Conservation (phyloP, 2,888 invertebrate genomes). For the Eucera pruinosa region DNA sequence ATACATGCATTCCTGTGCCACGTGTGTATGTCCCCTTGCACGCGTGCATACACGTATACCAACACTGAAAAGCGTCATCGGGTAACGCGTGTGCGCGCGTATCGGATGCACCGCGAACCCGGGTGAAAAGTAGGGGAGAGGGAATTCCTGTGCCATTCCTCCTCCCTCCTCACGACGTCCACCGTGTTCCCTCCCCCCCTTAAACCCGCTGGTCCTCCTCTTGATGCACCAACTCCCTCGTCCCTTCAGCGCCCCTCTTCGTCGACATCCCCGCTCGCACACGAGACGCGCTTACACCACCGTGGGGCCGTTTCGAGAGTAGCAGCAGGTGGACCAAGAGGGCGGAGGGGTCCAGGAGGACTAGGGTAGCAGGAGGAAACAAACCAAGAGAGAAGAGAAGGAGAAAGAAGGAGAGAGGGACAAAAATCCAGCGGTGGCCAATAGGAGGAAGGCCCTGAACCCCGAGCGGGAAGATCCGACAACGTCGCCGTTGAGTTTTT, state of each 20-base stretch:
- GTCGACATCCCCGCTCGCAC: constrained; percentile 39
- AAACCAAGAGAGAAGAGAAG: constrained; percentile 36
- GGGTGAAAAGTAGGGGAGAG: constrained; percentile 75
- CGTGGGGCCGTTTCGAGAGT: constrained; percentile 70
- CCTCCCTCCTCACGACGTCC: constrained; percentile 26
- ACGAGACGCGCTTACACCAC: constrained; percentile 55
- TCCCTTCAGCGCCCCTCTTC: neutral
- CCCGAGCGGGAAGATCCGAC: constrained; percentile 81
- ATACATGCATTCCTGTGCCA: neutral
- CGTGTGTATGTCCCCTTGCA: neutral
- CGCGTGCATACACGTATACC: constrained; percentile 6
- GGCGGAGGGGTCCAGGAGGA: constrained; percentile 40
- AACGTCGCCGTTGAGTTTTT: constrained; percentile 82
- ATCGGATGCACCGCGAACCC: constrained; percentile 72
- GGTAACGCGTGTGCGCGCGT: constrained; percentile 37
- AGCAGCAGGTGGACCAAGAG: constrained; percentile 71
- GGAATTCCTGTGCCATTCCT: constrained; percentile 77
- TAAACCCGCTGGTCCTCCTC: constrained; percentile 11
- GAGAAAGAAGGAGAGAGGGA: constrained; percentile 70
- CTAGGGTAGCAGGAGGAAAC: constrained; percentile 51
- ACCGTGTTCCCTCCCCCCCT: constrained; percentile 18
- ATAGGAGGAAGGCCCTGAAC: constrained; percentile 75
- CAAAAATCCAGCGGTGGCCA: constrained; percentile 79
- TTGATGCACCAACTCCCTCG: neutral
- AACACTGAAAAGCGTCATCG: neutral